Conservation (phyloP, 2,797 vertebrate genomes). For the Macropus fuliginosus region DNA sequence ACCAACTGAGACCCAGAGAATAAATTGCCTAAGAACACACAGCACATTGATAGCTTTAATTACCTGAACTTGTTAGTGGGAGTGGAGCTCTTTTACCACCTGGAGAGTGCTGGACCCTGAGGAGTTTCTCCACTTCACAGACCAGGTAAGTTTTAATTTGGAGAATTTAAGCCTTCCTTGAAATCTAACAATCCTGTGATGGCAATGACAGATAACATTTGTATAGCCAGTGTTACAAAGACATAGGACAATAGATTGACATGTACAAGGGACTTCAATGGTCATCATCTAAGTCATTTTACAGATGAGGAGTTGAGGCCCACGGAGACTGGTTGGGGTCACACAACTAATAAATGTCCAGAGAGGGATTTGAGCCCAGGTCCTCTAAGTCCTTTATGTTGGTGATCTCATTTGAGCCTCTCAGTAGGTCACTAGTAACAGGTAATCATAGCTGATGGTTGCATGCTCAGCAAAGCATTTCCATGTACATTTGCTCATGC, state of each 20-base stretch:
- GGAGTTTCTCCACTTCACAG: not conserved
- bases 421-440: not conserved
- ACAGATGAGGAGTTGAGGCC: not conserved
- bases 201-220: not conserved
- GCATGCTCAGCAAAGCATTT: not conserved
- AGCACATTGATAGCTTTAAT: not conserved
- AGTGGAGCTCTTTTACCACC: not conserved
- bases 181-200: not conserved
- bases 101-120: not conserved
- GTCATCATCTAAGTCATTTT: not conserved
- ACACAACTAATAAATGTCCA: not conserved
- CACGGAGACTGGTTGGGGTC: not conserved
- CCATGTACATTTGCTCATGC: not conserved
- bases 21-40: not conserved
- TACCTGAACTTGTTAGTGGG: not conserved
- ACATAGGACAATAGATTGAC: not conserved
- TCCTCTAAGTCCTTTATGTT: not conserved
- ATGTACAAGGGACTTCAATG: not conserved
- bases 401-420: not conserved
- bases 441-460: not conserved
- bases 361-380: not conserved
- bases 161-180: not conserved
- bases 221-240: not conserved
- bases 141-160: not conserved
- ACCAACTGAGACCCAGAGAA: not conserved